phyloP scores from a whole-genome alignment of 1,140 invertebrate genomes.

The Drosophila triauraria region DNA sequence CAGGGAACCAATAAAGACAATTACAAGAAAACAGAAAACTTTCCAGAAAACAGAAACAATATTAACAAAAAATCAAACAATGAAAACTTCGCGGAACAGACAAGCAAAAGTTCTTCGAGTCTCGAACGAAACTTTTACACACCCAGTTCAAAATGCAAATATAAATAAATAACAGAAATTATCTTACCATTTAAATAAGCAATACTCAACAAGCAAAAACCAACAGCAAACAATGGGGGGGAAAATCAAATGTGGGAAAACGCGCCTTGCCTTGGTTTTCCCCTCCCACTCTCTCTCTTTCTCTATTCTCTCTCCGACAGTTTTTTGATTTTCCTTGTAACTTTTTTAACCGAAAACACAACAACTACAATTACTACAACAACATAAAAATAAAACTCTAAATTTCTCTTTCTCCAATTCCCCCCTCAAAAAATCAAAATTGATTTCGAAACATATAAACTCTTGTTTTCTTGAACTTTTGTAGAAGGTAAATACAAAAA shows the following conservation, averaged over 20 bases:
- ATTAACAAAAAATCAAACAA: slow-evolving; percentile 55
- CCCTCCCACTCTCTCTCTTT: slow-evolving; percentile 19
- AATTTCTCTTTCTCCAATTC: slow-evolving; percentile 84
- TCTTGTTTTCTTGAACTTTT: slow-evolving; percentile 85
- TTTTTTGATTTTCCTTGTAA: slow-evolving; percentile 54
- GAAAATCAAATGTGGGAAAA: slow-evolving; percentile 15
- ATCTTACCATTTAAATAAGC: slow-evolving; percentile 37
- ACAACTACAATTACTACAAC: slow-evolving; percentile 46
- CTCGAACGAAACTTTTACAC: slow-evolving; percentile 62
- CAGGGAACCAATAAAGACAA: slow-evolving; percentile 42
- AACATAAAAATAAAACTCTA: slow-evolving; percentile 77
- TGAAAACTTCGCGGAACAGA: slow-evolving; percentile 58
- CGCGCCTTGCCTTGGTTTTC: slow-evolving; percentile 38
- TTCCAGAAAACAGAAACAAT: slow-evolving; percentile 43
- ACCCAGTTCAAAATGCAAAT: slow-evolving; percentile 81
- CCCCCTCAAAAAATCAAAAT: slow-evolving; percentile 63
- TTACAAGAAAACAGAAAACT: slow-evolving; percentile 54
- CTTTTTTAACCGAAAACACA: slow-evolving; percentile 43
- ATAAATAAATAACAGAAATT: slow-evolving; percentile 57
- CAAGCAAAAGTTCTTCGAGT: slow-evolving; percentile 63
- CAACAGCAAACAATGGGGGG: slow-evolving; percentile 47
- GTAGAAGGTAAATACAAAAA: slow-evolving; percentile 84
- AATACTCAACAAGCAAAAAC: slow-evolving; percentile 54
- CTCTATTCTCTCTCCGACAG: slow-evolving; percentile 22
- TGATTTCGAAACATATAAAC: slow-evolving; percentile 79